phyloP scores from a whole-genome alignment of 2,888 invertebrate genomes.

The Pachydiplax longipennis region DNA sequence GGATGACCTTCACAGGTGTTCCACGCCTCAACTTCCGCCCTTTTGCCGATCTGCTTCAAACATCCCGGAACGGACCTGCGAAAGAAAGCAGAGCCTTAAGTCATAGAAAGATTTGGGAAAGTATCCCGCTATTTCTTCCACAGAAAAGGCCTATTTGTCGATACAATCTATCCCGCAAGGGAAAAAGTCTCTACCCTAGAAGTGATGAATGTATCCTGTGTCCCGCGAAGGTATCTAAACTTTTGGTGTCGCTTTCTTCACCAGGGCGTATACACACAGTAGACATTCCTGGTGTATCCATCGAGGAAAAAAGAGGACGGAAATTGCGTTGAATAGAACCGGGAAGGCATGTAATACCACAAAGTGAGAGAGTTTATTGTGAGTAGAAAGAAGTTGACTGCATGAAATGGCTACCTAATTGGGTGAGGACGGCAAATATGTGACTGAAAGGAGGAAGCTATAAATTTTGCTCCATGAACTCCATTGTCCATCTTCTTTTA shows the following conservation, averaged over 20 bases:
- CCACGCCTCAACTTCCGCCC: neutral
- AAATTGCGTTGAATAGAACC: neutral
- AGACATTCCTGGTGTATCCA: neutral
- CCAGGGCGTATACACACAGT: neutral
- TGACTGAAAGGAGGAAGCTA: too few species aligned
- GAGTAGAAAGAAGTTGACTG: neutral
- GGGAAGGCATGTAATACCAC: neutral
- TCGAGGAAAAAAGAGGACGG: neutral
- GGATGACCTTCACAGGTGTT: slow-evolving; percentile 30
- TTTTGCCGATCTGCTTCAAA: neutral
- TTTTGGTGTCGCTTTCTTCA: neutral
- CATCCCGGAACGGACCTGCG: neutral
- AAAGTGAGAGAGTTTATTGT: neutral
- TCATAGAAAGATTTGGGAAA: neutral
- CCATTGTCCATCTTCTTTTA: too few species aligned
- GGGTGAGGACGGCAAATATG: too few species aligned
- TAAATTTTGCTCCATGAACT: too few species aligned
- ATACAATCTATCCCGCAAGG: neutral
- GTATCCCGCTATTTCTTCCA: neutral
- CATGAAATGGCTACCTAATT: too few species aligned
- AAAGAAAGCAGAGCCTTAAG: neutral
- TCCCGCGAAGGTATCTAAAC: neutral
- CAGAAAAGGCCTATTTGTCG: neutral
- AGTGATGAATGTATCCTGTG: slow-evolving; percentile 5
- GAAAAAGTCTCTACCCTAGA: neutral